Evolutionary conservation across 2,888 invertebrate species (phyloP).

Genomic region (Bedellia somnulentella): DNA sequence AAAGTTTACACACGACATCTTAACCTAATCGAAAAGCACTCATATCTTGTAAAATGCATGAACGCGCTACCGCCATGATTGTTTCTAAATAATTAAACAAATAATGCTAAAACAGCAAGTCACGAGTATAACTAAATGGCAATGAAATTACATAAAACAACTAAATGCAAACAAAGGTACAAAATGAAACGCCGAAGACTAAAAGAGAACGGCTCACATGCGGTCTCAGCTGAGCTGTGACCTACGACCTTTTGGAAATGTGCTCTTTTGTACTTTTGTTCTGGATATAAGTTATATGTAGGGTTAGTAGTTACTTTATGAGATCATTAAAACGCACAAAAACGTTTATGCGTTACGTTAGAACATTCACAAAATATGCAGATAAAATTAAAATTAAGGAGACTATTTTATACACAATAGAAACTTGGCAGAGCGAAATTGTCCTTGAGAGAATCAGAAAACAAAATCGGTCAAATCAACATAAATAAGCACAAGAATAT

Average conservation of each 20-base stretch:
- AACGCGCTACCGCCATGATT: slow-evolving; percentile 18
- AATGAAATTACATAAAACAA: slow-evolving; percentile 33
- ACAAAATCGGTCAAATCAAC: slow-evolving; percentile 21
- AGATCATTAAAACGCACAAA: slow-evolving; percentile 53
- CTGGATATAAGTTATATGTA: too few species aligned
- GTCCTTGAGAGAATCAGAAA: slow-evolving; percentile 14
- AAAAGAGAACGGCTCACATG: too few species aligned
- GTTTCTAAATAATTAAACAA: slow-evolving; percentile 28
- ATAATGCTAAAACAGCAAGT: slow-evolving; percentile 21
- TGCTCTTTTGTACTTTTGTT: too few species aligned
- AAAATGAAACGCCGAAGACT: too few species aligned
- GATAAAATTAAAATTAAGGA: slow-evolving; percentile 35
- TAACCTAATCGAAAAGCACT: slow-evolving; percentile 59
- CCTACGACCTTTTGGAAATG: slow-evolving; percentile 16
- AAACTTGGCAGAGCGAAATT: background rate
- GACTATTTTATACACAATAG: slow-evolving; percentile 30
- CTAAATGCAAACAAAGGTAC: slow-evolving; percentile 52
- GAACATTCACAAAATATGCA: slow-evolving; percentile 53
- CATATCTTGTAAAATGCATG: slow-evolving; percentile 31
- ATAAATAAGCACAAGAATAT: slow-evolving; percentile 45
- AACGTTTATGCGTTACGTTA: slow-evolving; percentile 47
- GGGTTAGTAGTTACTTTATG: slow-evolving; percentile 49
- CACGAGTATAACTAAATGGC: slow-evolving; percentile 41
- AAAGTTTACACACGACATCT: slow-evolving; percentile 53
- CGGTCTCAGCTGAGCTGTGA: too few species aligned